Evolutionary conservation across 2,113 vertebrate species (phyloP), one percentile per base, ranked within the genome.

Genomic region (Empidonax traillii): DNA sequence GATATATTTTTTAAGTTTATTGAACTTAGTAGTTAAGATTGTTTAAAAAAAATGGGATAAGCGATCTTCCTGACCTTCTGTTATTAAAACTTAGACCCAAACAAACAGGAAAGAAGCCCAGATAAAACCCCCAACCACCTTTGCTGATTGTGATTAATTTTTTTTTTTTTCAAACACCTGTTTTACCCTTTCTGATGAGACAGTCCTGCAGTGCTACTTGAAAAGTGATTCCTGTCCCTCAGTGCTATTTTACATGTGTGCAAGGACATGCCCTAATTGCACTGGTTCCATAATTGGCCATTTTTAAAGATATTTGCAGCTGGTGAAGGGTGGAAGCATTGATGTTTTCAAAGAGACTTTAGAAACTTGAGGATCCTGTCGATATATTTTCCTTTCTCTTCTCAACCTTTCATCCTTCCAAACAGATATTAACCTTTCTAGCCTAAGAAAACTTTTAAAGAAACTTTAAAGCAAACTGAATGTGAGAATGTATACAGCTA

Each of bases 371-470:
- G 35, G 16, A n/a, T 59, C 12, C 63, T 19, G 84, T 46, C 30
- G 1, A 22, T 84, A 0, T 72, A 20, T 80, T 86, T 67, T 30
- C 3, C 22, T 52, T 52, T 62, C 66, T 72, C 41, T 63, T 87
- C 27, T 56, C 12, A 5, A 37, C 53, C 12, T 71, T 23, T 68
- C 22, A 80, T 94, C 78, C 86, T 94, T 95, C 93, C 77, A 96
- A 95, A 67, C 62, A 96, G 93, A 96, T 97, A 95, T 88, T 96
- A 97, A 97, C 91, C 74, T 65, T 75, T 93, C 79, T 95, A 87
- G 91, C 74, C 92, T 94, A 92, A 78, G n/a, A 90, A 81, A 93
- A 44, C 20, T 75, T 58, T 6, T 24, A 46, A 82, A 66, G 12
- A 30, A 49, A 16, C 23, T 66, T 73, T 61, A 44, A 75, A 87